Evolutionary conservation across 2,797 vertebrate species (phyloP), one percentile per base, ranked within the genome.

Genomic region (Poecilia wingei): DNA sequence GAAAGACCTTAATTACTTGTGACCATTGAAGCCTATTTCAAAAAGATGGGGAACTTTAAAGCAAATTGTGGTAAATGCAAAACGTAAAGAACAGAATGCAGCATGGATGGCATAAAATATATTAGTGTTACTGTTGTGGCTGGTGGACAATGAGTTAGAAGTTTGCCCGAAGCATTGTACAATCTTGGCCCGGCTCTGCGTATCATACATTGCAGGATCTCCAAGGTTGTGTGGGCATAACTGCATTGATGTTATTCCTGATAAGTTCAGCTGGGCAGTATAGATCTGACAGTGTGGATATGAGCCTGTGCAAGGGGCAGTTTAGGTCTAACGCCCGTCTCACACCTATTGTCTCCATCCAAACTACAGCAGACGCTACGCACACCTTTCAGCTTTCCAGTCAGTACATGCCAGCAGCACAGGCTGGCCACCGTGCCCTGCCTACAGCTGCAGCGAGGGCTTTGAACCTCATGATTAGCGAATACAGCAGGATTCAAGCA

Each of bases 401-500:
- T 86, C 79, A 73, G 79, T 90, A 87, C 89, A 91, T 87, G 91
- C 87, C 90, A 83, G 79, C 57, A 47, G 85, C 83, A 66, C 83
- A 81, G 85, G 81, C 80, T 70, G 82, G 87, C 90, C 43, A 78
- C 85, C 78, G 20, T 76, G 86, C 79, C 85, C 82, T 78, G 86
- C 85, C 89, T 83, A 83, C 87, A 90, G 90, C 87, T 90, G 92
- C 88, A 84, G 76, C 46, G 36, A 79, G 84, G 87, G 88, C 91
- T 93, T 92, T 92, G 81, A 91, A 93, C 91, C 89, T 88, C 85
- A 75, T 78, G 88, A 86, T 93, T 89, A 90, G 89, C 89, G 88
- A 93, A 93, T 92, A 89, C 88, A 92, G 86, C 87, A 90, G 87
- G 88, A 94, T 93, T 93, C 88, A 76, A 90, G 91, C 91, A 90